Evolutionary conservation across 2,113 vertebrate species (phyloP).

Genomic region (Redunca redunca): DNA sequence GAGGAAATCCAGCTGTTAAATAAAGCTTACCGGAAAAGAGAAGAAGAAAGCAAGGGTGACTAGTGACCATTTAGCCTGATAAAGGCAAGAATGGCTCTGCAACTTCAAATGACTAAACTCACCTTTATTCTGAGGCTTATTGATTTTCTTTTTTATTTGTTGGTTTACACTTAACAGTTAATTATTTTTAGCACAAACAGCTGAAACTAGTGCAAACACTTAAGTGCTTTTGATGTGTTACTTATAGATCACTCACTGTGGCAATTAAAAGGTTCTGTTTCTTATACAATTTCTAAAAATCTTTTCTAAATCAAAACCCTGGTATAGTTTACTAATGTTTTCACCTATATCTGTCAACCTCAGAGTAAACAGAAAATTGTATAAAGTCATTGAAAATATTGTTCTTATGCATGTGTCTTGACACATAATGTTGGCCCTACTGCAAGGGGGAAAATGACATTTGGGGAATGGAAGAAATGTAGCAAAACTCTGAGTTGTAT

Average conservation of each 20-base stretch:
- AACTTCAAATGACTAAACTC: not conserved
- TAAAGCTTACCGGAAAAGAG: slow-evolving; percentile 89
- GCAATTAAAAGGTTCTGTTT: slow-evolving; percentile 3
- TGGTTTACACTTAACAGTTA: not conserved
- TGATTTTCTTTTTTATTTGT: slow-evolving; percentile 24
- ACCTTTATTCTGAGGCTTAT: not conserved
- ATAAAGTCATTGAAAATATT: not conserved
- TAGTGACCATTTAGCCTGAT: not conserved
- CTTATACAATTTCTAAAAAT: not conserved
- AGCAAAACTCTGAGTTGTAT: not conserved
- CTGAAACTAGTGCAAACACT: not conserved
- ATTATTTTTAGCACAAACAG: slow-evolving; percentile 30
- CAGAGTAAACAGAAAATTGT: not conserved
- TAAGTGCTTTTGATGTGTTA: slow-evolving; percentile 63
- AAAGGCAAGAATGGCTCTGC: not conserved
- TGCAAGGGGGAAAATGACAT: not conserved
- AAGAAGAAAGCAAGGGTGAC: slow-evolving; percentile 67
- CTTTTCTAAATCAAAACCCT: slow-evolving; percentile 17
- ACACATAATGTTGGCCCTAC: not conserved
- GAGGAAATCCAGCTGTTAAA: slow-evolving; percentile 98
- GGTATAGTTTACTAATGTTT: not conserved
- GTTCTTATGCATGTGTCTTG: not conserved
- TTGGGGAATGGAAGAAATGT: not conserved
- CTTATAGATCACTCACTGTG: slow-evolving; percentile 51
- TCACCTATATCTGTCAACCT: not conserved